Conservation (phyloP, 2,113 vertebrate genomes). For the Dasyurus viverrinus region DNA sequence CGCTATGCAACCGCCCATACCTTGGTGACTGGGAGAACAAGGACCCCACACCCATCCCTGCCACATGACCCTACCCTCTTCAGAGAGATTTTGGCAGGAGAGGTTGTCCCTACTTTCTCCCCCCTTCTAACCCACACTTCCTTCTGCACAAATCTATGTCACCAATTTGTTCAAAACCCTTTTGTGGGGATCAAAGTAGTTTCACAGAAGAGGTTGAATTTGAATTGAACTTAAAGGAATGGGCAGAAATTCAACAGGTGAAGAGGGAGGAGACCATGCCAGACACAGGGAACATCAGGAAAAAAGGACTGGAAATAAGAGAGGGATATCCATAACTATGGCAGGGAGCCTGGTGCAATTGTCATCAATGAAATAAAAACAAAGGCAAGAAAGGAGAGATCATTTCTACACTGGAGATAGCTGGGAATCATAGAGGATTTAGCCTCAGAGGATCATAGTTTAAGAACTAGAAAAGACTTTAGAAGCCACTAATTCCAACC, state of each 20-base stretch:
- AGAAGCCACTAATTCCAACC: neutral
- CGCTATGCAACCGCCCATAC: rapidly evolving
- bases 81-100: neutral
- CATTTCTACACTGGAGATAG: neutral
- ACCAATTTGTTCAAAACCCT: neutral
- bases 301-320: no score
- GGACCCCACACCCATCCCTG: no score
- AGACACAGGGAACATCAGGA: no score
- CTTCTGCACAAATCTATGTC: neutral
- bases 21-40: no score
- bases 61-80: no score
- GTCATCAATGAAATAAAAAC: neutral
- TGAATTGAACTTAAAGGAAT: neutral
- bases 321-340: no score
- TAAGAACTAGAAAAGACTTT: neutral
- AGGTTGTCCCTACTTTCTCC: neutral
- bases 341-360: neutral
- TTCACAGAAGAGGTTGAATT: neutral
- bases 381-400: neutral
- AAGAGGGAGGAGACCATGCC: no score
- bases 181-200: neutral
- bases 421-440: neutral
- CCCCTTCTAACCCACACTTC: neutral
- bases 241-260: no score
- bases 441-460: neutral